Evolutionary conservation across 35 echinoderm and acorn worm genomes (phyloP).

Genomic region (Patiria miniata): DNA sequence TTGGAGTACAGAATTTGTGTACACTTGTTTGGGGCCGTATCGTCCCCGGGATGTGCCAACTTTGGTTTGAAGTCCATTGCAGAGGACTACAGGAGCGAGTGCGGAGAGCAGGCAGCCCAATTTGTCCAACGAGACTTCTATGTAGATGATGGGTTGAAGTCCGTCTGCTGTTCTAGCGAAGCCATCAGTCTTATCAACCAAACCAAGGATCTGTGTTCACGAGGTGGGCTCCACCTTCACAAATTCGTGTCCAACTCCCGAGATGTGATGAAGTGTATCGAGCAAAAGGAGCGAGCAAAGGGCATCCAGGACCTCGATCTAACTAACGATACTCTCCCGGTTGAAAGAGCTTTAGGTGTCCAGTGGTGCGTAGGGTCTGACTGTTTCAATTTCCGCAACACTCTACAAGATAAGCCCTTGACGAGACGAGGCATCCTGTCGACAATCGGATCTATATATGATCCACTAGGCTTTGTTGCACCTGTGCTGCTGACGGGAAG

Average conservation of each 20-base stretch:
- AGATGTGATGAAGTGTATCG: slow-evolving; percentile 35
- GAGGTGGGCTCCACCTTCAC: slow-evolving; percentile 47
- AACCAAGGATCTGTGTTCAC: slow-evolving; percentile 49
- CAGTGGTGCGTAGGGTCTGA: slow-evolving; percentile 56
- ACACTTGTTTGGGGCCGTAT: slow-evolving; percentile 68
- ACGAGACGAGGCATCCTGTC: slow-evolving; percentile 60
- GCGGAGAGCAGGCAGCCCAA: slow-evolving; percentile 46
- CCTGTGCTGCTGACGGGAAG: slow-evolving; percentile 52
- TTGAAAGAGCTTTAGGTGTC: slow-evolving; percentile 45
- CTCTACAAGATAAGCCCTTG: slow-evolving; percentile 47
- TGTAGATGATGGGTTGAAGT: slow-evolving; percentile 81
- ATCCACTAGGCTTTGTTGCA: slow-evolving; percentile 52
- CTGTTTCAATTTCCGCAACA: slow-evolving; percentile 48
- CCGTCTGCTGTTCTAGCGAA: slow-evolving; percentile 36
- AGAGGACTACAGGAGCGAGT: slow-evolving; percentile 32
- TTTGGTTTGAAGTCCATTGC: slow-evolving; percentile 72
- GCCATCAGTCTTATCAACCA: slow-evolving; percentile 50
- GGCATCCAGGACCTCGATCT: slow-evolving; percentile 53
- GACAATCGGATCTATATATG: slow-evolving; percentile 56
- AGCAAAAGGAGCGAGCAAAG: slow-evolving; percentile 35
- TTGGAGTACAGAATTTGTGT: slow-evolving; percentile 47
- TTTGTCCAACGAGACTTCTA: slow-evolving; percentile 73
- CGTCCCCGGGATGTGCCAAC: slow-evolving; percentile 74
- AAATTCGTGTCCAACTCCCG: slow-evolving; percentile 49
- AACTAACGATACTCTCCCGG: slow-evolving; percentile 19